Conservation (phyloP, 2,797 vertebrate species). For the Sebastes goodei region DNA sequence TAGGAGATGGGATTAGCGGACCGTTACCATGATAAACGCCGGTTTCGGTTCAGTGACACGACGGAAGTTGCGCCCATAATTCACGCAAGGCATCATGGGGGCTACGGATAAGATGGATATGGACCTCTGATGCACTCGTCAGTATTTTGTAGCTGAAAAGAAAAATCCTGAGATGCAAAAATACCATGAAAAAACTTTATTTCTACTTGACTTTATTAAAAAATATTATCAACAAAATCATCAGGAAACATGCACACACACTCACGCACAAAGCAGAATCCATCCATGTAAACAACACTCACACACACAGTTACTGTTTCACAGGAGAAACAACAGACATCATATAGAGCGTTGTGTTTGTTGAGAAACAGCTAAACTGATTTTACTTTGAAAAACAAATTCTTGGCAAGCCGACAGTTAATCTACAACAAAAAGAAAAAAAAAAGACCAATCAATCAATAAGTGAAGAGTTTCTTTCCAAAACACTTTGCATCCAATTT, state of each 20-base stretch:
- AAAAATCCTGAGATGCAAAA: neutral
- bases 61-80: too few species aligned
- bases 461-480: constrained; percentile 30
- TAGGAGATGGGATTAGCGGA: too few species aligned
- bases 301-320: neutral
- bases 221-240: constrained; percentile 39
- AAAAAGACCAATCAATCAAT: neutral
- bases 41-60: too few species aligned
- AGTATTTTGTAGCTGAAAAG: too few species aligned
- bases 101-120: too few species aligned
- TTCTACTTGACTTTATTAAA: constrained; percentile 64
- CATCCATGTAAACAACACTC: neutral
- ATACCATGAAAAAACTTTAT: neutral
- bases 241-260: constrained; percentile 29
- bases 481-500: constrained; percentile 20
- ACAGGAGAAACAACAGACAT: neutral
- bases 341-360: neutral
- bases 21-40: too few species aligned
- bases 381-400: neutral
- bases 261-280: too few species aligned
- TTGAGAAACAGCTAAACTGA: neutral
- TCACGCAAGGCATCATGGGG: too few species aligned
- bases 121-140: too few species aligned
- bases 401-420: neutral
- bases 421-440: neutral